Conservation (phyloP, 2,888 invertebrate genomes). For the Polyommatus iphigenia region DNA sequence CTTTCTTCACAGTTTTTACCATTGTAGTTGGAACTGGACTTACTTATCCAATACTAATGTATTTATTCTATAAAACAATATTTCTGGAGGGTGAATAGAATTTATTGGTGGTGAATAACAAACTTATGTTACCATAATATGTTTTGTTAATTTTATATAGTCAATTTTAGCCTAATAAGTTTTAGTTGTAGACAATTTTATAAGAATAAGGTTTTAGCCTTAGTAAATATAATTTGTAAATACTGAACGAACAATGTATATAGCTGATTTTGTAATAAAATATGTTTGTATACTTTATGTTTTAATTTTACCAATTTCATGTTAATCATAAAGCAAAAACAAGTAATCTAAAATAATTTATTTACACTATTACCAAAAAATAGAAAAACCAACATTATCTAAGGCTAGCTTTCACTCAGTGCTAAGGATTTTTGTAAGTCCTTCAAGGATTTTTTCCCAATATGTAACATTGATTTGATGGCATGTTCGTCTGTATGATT, state of each 20-base stretch:
- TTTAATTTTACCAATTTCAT: neutral
- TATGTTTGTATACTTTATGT: slow-evolving; percentile 16
- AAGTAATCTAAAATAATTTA: neutral
- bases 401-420: slow-evolving; percentile 69
- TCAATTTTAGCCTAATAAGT: neutral
- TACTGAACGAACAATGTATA: slow-evolving; percentile 28
- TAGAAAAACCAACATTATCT: neutral
- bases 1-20: slow-evolving; percentile 81
- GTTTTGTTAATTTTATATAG: neutral
- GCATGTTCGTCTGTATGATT: slow-evolving; percentile 85
- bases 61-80: slow-evolving; percentile 67
- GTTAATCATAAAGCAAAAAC: neutral
- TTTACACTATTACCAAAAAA: neutral
- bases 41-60: slow-evolving; percentile 82
- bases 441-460: slow-evolving; percentile 84
- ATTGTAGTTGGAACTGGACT: slow-evolving; percentile 87
- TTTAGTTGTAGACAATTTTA: slow-evolving; percentile 4
- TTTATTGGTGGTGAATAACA: neutral
- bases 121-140: neutral
- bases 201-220: slow-evolving; percentile 8
- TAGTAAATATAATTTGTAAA: slow-evolving; percentile 25
- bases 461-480: slow-evolving; percentile 85
- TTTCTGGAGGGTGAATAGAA: slow-evolving; percentile 50
- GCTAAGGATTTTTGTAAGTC: slow-evolving; percentile 84
- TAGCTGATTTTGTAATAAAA: slow-evolving; percentile 28